Conservation (phyloP, 2,888 invertebrate genomes). For the Quadriops clusia region DNA sequence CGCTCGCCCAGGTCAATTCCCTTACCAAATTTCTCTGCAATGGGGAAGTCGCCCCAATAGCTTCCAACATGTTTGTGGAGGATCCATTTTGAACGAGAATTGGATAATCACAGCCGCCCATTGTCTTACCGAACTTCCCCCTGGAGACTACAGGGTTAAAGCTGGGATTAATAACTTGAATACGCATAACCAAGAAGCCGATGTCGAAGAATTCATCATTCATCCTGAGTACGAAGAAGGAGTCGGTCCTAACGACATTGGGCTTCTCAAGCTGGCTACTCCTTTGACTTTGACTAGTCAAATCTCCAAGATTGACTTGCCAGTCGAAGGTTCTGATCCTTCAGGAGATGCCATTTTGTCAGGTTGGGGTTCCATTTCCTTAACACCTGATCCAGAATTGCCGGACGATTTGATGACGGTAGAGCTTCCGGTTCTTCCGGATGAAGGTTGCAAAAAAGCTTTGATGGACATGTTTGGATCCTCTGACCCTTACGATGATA, state of each 20-base stretch:
- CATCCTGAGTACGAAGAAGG: conserved; percentile 39
- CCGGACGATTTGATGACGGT: conserved; percentile 28
- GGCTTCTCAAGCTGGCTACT: conserved; percentile 34
- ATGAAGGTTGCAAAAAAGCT: conserved; percentile 34
- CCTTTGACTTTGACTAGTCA: conserved; percentile 25
- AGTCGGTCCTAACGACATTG: conserved; percentile 39
- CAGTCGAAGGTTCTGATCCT: conserved; percentile 21
- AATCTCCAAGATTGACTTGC: conserved; percentile 32
- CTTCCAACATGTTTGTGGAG: conserved; percentile 36
- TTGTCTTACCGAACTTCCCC: conserved; percentile 34
- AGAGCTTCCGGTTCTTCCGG: conserved; percentile 14
- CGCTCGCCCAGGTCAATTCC: conserved; percentile 2
- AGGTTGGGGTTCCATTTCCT: conserved; percentile 38
- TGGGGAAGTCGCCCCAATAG: conserved; percentile 26
- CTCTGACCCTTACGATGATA: conserved; percentile 35
- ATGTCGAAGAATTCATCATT: conserved; percentile 31
- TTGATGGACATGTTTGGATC: conserved; percentile 31
- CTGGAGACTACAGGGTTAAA: conserved; percentile 25
- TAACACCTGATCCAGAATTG: conserved; percentile 31
- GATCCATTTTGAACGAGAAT: conserved; percentile 35
- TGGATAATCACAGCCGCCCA: conserved; percentile 43
- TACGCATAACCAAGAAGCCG: conserved; percentile 32
- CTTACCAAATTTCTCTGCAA: conserved; percentile 3
- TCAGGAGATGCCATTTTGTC: conserved; percentile 29
- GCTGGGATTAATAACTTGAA: conserved; percentile 38